A percentile compares a stretch with the other conserved stretches of the same genome.
These are phyloP conservation scores for Thelaira solivaga DNA, from an alignment of 2,888 invertebrate species.

Conservation along the genomic window DNA sequence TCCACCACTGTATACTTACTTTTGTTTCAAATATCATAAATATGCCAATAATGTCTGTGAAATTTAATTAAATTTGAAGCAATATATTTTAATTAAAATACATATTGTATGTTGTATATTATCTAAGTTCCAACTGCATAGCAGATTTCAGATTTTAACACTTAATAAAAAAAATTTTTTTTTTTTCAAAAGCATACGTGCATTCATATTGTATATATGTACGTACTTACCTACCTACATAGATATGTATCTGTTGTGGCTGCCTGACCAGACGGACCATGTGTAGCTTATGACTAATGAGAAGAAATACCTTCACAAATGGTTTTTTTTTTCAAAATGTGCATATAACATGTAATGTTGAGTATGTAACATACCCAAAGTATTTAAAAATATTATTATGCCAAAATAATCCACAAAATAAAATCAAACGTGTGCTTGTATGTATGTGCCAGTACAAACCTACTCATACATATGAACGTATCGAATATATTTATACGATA, in stretches of 20 bases:
- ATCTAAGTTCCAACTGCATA: background rate
- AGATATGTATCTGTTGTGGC: background rate
- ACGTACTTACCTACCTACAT: too few species aligned
- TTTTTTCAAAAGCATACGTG: too few species aligned
- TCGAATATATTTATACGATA: background rate
- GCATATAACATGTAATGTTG: background rate
- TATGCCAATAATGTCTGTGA: too few species aligned
- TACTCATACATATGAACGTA: background rate
- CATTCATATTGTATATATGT: too few species aligned
- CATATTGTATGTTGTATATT: too few species aligned
- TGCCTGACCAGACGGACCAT: constrained; percentile 33
- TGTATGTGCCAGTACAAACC: too few species aligned
- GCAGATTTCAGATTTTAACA: background rate
- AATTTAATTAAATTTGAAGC: too few species aligned
- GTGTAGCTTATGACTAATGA: constrained; percentile 61
- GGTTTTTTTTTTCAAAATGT: background rate
- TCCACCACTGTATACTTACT: too few species aligned
- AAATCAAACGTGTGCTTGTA: constrained; percentile 5
- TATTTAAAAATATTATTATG: constrained; percentile 20
- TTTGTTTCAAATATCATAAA: too few species aligned
- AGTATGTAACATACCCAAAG: constrained; percentile 12
- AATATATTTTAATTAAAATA: too few species aligned
- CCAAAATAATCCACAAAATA: constrained; percentile 48
- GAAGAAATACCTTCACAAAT: constrained; percentile 57
- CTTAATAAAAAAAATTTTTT: background rate